These are phyloP conservation scores for Dione juno DNA, from an alignment of 2,888 invertebrate species.

Conservation along the genomic window DNA sequence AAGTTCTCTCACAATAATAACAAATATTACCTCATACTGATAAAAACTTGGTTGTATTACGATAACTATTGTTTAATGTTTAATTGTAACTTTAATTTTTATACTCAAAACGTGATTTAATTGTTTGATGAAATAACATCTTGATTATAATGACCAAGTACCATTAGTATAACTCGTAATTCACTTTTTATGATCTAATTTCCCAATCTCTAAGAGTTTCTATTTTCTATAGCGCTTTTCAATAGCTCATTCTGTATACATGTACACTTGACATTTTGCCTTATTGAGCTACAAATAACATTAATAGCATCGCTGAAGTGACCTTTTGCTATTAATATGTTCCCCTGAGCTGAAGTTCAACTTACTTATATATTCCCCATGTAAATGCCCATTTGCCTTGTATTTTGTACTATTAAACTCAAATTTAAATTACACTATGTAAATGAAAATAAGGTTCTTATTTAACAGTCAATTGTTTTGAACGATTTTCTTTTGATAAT, in stretches of 20 bases:
- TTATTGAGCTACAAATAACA: constrained; percentile 29
- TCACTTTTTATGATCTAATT: not conserved
- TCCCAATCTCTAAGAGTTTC: not conserved
- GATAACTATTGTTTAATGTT: too few species aligned
- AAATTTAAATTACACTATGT: not conserved
- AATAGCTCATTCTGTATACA: constrained; percentile 16
- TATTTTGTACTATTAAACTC: not conserved
- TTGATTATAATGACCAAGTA: not conserved
- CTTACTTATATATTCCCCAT: not conserved
- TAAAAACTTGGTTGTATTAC: too few species aligned
- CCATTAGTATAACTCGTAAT: too few species aligned
- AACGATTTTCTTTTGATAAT: too few species aligned
- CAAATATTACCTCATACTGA: too few species aligned
- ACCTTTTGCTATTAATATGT: constrained; percentile 38
- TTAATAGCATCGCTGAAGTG: constrained; percentile 27
- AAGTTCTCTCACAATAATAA: too few species aligned
- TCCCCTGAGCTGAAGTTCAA: constrained; percentile 25
- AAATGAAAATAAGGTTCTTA: too few species aligned
- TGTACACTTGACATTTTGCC: constrained; percentile 30
- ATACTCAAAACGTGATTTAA: too few species aligned
- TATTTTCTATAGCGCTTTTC: not conserved
- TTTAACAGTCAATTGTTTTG: too few species aligned
- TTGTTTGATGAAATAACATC: too few species aligned
- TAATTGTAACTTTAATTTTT: too few species aligned
- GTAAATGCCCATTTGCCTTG: not conserved